Base-by-base conservation (phyloP, 2,113 vertebrate species). In the Haemorhous mexicanus region DNA sequence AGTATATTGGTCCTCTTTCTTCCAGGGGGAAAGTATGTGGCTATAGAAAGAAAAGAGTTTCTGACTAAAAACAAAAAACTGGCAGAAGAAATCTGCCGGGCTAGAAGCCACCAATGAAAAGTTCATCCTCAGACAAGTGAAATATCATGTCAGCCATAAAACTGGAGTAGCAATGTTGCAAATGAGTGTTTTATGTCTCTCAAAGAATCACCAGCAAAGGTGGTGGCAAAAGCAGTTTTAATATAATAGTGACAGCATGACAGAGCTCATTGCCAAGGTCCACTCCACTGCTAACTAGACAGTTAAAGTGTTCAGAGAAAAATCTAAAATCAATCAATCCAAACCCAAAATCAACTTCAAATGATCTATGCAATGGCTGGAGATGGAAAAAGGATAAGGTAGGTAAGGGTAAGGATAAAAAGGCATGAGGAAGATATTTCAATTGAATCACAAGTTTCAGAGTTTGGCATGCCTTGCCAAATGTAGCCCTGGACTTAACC, bases 291-390 rank as follows among this genome's bases (percentile, higher is more conserved):
- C 33, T 52, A 46, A 6, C 8, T 39, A 46, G 8, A 24, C 39
- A 33, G 16, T n/a, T 39, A n/a, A 67, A 61, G 14, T 18, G 16
- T 6, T 3, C 10, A 67, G 46, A n/a, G 39, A 39, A 52, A 67
- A 39, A 44, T 39, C 44, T n/a, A 52, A n/a, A 89, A 39, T 46
- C 33, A 59, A 14, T 52, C 33, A 67, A 39, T n/a, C 16, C 30
- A 67, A 59, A 59, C 8, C 7, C 9, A 7, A 61, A 53, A 68
- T 41, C 47, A 62, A 7, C 4, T 5, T 53, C 49, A 39, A 59
- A 26, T 7, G 0, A 41, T 32, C 30, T 41, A 0, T 17, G 3
- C 9, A 21, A 41, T 53, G 16, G 13, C 11, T 30, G 5, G 23
- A 17, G 11, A 7, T 37, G 4, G 19, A 44, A 74, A 43, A 35